Evolutionary conservation across 2,113 vertebrate genomes (phyloP).

Genomic region (Cryptotis parvus): DNA sequence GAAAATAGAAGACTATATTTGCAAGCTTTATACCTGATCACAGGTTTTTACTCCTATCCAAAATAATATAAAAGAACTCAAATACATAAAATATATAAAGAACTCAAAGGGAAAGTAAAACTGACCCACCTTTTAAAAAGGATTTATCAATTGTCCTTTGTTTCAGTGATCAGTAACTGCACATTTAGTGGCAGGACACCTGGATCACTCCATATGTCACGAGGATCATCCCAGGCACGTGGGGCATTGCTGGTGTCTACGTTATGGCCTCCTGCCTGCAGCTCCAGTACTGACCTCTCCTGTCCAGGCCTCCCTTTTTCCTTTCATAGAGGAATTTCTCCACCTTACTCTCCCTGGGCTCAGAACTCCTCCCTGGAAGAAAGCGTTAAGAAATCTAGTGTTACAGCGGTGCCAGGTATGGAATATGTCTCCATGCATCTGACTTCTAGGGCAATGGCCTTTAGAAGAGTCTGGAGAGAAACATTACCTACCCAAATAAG

Average conservation of each 20-base stretch:
- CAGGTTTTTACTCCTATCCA: background rate
- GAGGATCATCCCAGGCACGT: no score
- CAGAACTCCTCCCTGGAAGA: background rate
- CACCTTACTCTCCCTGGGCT: background rate
- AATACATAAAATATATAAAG: background rate
- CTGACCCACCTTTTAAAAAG: no score
- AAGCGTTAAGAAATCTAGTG: background rate
- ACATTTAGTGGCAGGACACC: no score
- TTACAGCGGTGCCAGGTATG: background rate
- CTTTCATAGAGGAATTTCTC: background rate
- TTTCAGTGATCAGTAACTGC: no score
- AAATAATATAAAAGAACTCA: background rate
- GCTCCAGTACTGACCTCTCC: background rate
- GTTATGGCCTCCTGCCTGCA: no score
- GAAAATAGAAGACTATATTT: slow-evolving; percentile 13
- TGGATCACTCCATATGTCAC: no score
- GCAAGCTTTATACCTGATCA: background rate
- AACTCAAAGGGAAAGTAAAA: background rate
- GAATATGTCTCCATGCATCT: background rate
- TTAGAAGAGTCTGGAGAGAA: background rate
- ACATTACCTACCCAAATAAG: background rate
- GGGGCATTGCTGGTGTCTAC: no score
- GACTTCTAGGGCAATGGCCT: background rate
- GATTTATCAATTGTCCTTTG: no score
- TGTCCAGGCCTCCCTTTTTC: background rate